These are phyloP conservation scores for Melolontha melolontha DNA, from an alignment of 2,888 invertebrate genomes.

Conservation along the genomic window DNA sequence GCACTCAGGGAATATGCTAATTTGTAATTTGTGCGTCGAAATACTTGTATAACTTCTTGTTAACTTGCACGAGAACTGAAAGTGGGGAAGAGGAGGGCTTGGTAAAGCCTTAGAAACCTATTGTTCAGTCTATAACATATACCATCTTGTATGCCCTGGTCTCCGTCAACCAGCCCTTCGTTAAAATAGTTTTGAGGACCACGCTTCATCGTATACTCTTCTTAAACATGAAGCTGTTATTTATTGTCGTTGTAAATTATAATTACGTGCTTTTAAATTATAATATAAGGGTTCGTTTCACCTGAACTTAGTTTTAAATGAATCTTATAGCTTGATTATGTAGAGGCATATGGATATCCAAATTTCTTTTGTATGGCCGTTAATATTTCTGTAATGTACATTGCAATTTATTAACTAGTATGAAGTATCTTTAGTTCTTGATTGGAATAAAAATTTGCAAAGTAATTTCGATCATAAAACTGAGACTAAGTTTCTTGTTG, in stretches of 20 bases:
- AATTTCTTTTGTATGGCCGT: neutral
- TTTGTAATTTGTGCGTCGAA: conserved; percentile 47
- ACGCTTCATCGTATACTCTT: conserved; percentile 27
- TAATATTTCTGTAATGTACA: too few relatives aligned
- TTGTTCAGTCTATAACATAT: conserved; percentile 16
- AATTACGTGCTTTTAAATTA: conserved; percentile 33
- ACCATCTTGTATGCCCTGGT: conserved; percentile 1
- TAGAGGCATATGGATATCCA: neutral
- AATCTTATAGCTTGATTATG: conserved; percentile 8
- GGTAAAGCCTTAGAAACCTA: conserved; percentile 27
- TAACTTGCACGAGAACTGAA: conserved; percentile 42
- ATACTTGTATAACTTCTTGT: conserved; percentile 45
- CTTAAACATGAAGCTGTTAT: conserved; percentile 29
- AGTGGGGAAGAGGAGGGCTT: conserved; percentile 12
- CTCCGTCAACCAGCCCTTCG: conserved; percentile 9
- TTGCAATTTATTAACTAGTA: too few relatives aligned
- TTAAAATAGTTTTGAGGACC: conserved; percentile 28
- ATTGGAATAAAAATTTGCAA: too few relatives aligned
- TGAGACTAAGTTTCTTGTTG: too few relatives aligned
- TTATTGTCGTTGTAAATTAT: conserved; percentile 34
- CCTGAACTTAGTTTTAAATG: conserved; percentile 18
- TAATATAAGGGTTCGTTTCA: conserved; percentile 7
- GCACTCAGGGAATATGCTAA: conserved; percentile 45
- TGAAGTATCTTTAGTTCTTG: too few relatives aligned
- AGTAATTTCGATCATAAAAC: too few relatives aligned